Percentiles rank a stretch among this genome's conserved stretches.
phyloP scores from a whole-genome alignment of 2,888 invertebrate species.

The Philonicus albiceps region DNA sequence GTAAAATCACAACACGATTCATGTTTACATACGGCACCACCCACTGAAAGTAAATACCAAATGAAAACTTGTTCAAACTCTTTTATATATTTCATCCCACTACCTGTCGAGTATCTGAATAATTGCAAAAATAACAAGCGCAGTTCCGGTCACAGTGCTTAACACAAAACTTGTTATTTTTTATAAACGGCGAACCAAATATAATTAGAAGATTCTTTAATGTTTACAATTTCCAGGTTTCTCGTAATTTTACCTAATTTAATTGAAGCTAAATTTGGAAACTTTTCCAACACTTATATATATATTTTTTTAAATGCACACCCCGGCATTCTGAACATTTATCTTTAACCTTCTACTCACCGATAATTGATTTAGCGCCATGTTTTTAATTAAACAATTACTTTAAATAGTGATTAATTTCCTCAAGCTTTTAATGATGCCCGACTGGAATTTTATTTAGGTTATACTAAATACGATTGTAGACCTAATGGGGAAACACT shows the following conservation, averaged over 20 bases:
- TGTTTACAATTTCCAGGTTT: not conserved
- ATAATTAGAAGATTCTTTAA: not conserved
- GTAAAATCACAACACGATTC: not conserved
- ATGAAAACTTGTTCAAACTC: not conserved
- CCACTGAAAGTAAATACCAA: not conserved
- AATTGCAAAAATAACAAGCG: not conserved
- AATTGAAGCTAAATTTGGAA: not conserved
- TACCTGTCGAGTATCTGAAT: not conserved
- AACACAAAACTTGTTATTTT: not conserved
- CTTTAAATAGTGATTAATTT: not conserved
- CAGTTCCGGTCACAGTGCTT: not conserved
- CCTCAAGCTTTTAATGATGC: not conserved
- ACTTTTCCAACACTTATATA: not conserved
- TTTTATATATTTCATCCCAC: not conserved
- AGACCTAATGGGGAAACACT: too few relatives aligned
- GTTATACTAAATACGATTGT: too few relatives aligned
- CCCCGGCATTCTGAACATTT: not conserved
- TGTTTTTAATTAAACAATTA: not conserved
- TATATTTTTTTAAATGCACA: not conserved
- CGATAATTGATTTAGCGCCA: not conserved
- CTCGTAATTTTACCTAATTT: not conserved
- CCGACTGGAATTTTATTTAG: too few relatives aligned
- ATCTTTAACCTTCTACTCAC: not conserved
- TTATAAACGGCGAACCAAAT: not conserved
- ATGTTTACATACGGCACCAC: not conserved